Percentiles rank a stretch among this genome's conserved stretches.
These are phyloP conservation scores for Anthopleura sola DNA, from an alignment of 64 coral and sea anemone genomes.

Conservation along the genomic window DNA sequence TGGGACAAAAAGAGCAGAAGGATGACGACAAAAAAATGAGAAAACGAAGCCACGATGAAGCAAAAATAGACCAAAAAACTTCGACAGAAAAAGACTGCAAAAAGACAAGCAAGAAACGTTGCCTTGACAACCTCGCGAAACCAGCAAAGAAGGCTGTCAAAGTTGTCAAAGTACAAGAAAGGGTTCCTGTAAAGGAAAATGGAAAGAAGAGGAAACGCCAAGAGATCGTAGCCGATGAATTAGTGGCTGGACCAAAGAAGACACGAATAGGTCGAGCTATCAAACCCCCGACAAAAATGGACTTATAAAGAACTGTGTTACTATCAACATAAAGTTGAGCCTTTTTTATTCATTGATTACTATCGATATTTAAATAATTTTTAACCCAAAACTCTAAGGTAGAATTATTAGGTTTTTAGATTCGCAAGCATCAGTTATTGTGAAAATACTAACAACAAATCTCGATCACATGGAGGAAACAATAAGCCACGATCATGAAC, in stretches of 20 bases:
- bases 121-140: not conserved
- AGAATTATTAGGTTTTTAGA: not conserved
- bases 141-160: not conserved
- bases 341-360: not conserved
- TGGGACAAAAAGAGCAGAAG: not conserved
- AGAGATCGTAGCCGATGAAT: not conserved
- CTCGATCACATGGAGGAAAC: too few species aligned
- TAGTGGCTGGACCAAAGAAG: not conserved
- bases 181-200: not conserved
- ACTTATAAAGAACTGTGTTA: not conserved
- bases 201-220: not conserved
- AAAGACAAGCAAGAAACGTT: not conserved
- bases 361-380: not conserved
- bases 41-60: not conserved
- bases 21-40: not conserved
- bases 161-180: not conserved
- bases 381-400: not conserved
- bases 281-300: not conserved
- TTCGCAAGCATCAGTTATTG: not conserved
- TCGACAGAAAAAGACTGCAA: not conserved
- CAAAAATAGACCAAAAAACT: not conserved
- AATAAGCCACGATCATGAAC: too few species aligned
- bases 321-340: not conserved
- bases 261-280: not conserved
- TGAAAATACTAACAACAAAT: not conserved